A percentile compares a stretch with the other conserved stretches of the same genome.
These are phyloP conservation scores for Ptiloglossa arizonensis DNA, from an alignment of 1,140 invertebrate species.

Conservation along the genomic window DNA sequence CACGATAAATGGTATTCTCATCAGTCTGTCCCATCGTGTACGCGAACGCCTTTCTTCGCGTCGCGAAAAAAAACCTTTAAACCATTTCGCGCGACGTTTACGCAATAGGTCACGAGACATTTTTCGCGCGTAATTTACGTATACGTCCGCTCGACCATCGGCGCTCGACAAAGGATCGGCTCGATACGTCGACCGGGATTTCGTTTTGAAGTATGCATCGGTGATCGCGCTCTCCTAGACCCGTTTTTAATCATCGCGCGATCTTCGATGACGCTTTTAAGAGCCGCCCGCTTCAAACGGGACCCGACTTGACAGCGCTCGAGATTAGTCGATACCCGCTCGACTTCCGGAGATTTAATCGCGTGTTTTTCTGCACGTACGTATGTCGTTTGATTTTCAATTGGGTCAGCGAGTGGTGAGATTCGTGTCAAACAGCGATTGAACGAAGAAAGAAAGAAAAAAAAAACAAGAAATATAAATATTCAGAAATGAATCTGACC, in stretches of 20 bases:
- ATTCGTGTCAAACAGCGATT: background rate
- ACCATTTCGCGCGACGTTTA: conserved; percentile 16
- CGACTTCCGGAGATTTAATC: background rate
- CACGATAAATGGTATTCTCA: conserved; percentile 7
- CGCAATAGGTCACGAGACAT: conserved; percentile 22
- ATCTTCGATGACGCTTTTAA: conserved; percentile 29
- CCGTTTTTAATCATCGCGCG: conserved; percentile 29
- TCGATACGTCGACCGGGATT: background rate
- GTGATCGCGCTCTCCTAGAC: background rate
- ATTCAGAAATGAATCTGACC: no score
- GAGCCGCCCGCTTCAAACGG: background rate
- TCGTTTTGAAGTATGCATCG: background rate
- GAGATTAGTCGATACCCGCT: background rate
- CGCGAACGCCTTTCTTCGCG: background rate
- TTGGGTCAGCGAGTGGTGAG: background rate
- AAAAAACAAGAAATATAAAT: no score
- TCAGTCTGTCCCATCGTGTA: background rate
- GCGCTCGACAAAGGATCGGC: conserved; percentile 24
- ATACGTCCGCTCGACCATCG: conserved; percentile 25
- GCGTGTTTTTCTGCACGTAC: background rate
- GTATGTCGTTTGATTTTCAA: background rate
- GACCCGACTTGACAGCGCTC: background rate
- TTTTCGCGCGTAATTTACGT: conserved; percentile 26
- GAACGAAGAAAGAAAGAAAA: no score
- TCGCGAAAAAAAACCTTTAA: conserved; percentile 21